A percentile compares a stretch with the other conserved stretches of the same genome.
Conservation (phyloP, 2,113 vertebrate genomes). For the Brachypodius melanocephalos region DNA sequence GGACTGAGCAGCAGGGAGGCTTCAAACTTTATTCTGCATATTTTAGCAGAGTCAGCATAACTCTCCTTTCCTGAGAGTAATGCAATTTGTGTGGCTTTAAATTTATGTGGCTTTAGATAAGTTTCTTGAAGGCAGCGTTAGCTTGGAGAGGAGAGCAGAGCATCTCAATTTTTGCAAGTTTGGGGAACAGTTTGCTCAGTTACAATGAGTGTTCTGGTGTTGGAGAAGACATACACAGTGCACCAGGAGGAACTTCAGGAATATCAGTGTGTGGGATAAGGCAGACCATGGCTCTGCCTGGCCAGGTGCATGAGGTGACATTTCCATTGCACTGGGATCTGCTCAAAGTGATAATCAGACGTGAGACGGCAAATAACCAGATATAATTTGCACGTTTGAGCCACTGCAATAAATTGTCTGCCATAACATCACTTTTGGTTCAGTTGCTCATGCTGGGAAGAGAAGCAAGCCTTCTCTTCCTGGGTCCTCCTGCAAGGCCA, state of each 20-base stretch:
- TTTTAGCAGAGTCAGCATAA: not conserved
- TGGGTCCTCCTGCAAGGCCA: not conserved
- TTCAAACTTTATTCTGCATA: not conserved
- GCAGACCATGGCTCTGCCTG: not conserved
- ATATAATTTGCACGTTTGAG: not conserved
- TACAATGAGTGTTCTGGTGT: not conserved
- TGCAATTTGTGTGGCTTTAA: not conserved
- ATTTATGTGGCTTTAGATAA: not conserved
- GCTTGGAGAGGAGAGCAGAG: not conserved
- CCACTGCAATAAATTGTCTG: not conserved
- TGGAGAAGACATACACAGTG: not conserved
- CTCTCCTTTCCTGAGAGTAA: not conserved
- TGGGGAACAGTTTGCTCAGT: not conserved
- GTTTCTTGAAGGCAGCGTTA: not conserved
- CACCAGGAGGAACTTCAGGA: not conserved
- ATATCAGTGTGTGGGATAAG: not conserved
- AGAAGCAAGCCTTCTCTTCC: not conserved
- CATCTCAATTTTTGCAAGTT: not conserved
- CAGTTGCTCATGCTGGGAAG: not conserved
- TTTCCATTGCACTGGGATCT: not conserved
- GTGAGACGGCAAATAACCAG: rapidly evolving
- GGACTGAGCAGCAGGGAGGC: not conserved
- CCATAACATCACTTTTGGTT: not conserved
- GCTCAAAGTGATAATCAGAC: not conserved
- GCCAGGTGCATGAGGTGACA: not conserved